Conservation (phyloP, 1,140 invertebrate genomes). For the Bombus affinis region DNA sequence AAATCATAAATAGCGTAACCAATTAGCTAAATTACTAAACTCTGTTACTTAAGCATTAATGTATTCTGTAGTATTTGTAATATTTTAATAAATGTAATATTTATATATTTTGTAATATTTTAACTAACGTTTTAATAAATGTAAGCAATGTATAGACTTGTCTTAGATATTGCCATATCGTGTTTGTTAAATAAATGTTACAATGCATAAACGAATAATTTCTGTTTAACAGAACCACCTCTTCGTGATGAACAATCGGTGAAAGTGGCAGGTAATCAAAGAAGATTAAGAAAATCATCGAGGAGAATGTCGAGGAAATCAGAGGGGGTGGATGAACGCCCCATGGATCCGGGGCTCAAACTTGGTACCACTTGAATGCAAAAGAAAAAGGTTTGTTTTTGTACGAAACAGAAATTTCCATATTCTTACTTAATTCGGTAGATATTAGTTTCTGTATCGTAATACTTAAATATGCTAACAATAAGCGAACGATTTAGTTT, state of each 20-base stretch:
- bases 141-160: no score
- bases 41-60: background rate
- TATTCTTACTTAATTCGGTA: background rate
- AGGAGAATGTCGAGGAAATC: conserved; percentile 56
- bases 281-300: background rate
- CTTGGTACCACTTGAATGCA: conserved; percentile 64
- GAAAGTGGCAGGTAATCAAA: conserved; percentile 1
- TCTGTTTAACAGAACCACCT: background rate
- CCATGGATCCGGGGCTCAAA: conserved; percentile 56
- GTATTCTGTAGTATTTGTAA: no score
- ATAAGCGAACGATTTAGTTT: background rate
- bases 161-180: background rate
- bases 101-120: no score
- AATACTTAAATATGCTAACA: background rate
- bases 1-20: no score
- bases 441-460: background rate
- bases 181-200: background rate
- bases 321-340: conserved; percentile 51
- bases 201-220: background rate
- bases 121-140: no score
- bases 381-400: conserved; percentile 40
- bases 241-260: conserved; percentile 35
- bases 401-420: background rate
- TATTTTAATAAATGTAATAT: no score
- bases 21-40: background rate